These are phyloP conservation scores for Metallyticus violacea DNA, from an alignment of 2,888 invertebrate species.

Conservation along the genomic window DNA sequence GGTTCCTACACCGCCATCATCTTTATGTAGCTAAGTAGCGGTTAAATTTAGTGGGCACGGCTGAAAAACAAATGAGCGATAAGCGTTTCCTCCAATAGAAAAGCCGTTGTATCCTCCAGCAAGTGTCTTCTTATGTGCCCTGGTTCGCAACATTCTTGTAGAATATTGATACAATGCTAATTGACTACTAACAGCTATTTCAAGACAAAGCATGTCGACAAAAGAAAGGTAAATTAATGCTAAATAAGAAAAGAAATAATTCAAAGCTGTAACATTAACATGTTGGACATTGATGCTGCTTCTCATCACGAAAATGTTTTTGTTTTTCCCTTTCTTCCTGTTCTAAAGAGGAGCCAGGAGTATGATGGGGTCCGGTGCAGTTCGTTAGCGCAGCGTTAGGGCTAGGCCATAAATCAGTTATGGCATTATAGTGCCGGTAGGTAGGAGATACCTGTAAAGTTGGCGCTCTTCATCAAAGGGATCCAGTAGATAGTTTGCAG, in stretches of 20 bases:
- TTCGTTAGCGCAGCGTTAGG: conserved; percentile 11
- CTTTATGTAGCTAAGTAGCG: background rate
- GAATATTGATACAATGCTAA: conserved; percentile 5
- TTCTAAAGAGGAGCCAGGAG: background rate
- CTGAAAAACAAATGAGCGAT: background rate
- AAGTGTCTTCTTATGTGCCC: background rate
- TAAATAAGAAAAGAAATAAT: background rate
- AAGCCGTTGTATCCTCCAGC: no score
- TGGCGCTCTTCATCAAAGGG: background rate
- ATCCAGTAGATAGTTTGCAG: no score
- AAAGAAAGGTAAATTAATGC: conserved; percentile 5
- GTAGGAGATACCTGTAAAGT: background rate
- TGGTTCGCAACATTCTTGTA: background rate
- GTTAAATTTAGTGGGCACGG: background rate
- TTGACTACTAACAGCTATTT: conserved; percentile 7
- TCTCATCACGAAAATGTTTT: background rate
- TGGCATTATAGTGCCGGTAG: background rate
- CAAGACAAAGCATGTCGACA: conserved; percentile 2
- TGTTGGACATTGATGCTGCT: conserved; percentile 1
- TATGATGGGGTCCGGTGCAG: background rate
- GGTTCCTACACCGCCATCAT: background rate
- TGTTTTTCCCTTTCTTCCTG: background rate
- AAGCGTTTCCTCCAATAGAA: background rate
- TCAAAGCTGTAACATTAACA: background rate
- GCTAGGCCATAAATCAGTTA: conserved; percentile 14